A percentile compares a stretch with the other conserved stretches of the same genome.
phyloP scores from a whole-genome alignment of 2,888 invertebrate species.

The Furcula furcula region DNA sequence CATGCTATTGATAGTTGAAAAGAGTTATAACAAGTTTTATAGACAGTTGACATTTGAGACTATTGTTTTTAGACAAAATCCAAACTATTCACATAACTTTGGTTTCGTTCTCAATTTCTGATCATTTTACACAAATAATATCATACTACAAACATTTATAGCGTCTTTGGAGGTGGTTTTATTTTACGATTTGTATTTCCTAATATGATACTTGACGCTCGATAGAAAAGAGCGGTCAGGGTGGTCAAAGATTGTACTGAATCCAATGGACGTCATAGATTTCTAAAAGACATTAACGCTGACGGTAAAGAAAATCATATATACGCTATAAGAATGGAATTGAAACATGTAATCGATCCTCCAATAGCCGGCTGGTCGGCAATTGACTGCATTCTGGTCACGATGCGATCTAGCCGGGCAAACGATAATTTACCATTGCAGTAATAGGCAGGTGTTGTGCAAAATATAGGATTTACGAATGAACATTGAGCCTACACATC shows the following conservation, averaged over 20 bases:
- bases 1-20: not conserved
- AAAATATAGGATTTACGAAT: constrained; percentile 34
- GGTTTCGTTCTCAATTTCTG: not conserved
- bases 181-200: too few relatives aligned
- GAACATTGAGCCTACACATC: constrained; percentile 19
- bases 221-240: too few relatives aligned
- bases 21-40: constrained; percentile 3
- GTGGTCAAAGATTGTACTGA: too few relatives aligned
- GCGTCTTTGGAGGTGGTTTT: too few relatives aligned
- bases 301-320: too few relatives aligned
- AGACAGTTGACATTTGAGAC: not conserved
- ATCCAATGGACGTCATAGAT: too few relatives aligned
- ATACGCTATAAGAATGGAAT: constrained; percentile 1
- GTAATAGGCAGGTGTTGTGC: constrained; percentile 43
- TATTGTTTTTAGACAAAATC: not conserved
- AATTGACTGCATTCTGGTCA: constrained; percentile 50
- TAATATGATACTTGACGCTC: too few relatives aligned
- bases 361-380: constrained; percentile 18
- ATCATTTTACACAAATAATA: too few relatives aligned
- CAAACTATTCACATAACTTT: not conserved
- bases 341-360: constrained; percentile 26
- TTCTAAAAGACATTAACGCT: too few relatives aligned
- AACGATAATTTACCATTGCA: constrained; percentile 53
- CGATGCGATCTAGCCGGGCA: constrained; percentile 48
- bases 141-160: too few relatives aligned